Percentiles rank a stretch among this genome's conserved stretches.
phyloP scores from a whole-genome alignment of 23 tunicate species.

The Styela clava region DNA sequence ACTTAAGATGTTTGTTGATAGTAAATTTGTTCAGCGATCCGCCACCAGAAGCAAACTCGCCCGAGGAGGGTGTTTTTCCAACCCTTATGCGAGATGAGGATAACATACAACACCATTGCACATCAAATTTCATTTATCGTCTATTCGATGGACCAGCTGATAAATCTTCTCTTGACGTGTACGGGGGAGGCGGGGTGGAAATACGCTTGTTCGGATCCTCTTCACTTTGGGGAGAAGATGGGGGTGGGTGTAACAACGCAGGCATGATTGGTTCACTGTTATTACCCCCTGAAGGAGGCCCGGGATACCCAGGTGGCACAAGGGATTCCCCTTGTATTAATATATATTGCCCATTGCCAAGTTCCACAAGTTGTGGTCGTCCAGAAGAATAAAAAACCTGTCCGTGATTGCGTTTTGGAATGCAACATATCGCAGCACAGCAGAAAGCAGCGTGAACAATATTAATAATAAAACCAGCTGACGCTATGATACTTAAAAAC shows the following conservation, averaged over 20 bases:
- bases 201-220: background rate
- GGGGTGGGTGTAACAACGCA: background rate
- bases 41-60: too few relatives aligned
- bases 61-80: too few relatives aligned
- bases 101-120: too few relatives aligned
- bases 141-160: constrained; percentile 6
- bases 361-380: background rate
- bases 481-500: constrained; percentile 23
- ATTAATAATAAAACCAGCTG: constrained; percentile 20
- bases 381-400: background rate
- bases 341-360: background rate
- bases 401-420: background rate
- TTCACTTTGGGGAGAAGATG: background rate
- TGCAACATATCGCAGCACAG: constrained; percentile 15
- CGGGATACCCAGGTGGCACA: constrained; percentile 16
- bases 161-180: constrained; percentile 5
- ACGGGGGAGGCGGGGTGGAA: constrained; percentile 12
- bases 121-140: too few relatives aligned
- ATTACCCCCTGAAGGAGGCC: constrained; percentile 5
- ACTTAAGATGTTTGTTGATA: too few relatives aligned
- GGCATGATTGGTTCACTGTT: background rate
- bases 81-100: too few relatives aligned
- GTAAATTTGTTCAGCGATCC: too few relatives aligned
- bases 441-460: constrained; percentile 25
- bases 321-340: background rate